Evolutionary conservation across 2,888 invertebrate genomes (phyloP).

Genomic region (Unio delphinus): DNA sequence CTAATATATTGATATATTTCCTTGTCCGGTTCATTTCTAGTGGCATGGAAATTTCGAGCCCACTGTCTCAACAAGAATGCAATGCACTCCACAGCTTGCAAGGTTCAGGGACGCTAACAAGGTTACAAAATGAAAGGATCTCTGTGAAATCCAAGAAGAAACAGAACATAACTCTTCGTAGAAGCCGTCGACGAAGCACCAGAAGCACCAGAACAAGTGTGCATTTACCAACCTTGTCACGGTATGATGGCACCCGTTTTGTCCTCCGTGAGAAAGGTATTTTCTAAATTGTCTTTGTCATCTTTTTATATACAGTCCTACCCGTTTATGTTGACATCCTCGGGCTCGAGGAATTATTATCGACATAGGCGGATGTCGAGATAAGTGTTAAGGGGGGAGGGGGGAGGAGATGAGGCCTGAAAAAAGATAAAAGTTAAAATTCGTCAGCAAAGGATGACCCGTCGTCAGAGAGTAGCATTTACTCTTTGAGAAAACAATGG

Average conservation of each 20-base stretch:
- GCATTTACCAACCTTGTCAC: constrained; percentile 22
- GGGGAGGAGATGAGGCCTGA: too few relatives aligned
- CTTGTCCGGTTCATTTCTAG: constrained; percentile 8
- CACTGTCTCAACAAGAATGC: constrained; percentile 24
- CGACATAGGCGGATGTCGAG: too few relatives aligned
- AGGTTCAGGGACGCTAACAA: constrained; percentile 4
- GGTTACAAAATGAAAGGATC: not conserved
- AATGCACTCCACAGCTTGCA: constrained; percentile 5
- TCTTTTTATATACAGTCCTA: too few relatives aligned
- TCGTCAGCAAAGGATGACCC: too few relatives aligned
- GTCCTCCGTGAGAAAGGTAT: constrained; percentile 33
- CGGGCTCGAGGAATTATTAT: too few relatives aligned
- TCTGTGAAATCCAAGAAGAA: constrained; percentile 3
- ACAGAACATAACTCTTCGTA: constrained; percentile 16
- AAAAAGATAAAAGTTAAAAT: too few relatives aligned
- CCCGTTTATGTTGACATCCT: too few relatives aligned
- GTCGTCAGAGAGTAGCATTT: too few relatives aligned
- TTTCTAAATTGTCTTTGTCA: not conserved
- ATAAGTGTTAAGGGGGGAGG: too few relatives aligned
- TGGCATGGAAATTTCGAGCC: constrained; percentile 32
- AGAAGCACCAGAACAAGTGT: constrained; percentile 16
- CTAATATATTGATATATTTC: not conserved
- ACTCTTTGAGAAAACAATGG: too few relatives aligned
- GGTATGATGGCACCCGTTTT: constrained; percentile 35
- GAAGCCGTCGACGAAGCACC: constrained; percentile 19